Evolutionary conservation across 2,888 invertebrate genomes (phyloP).

Genomic region (Drosophila falleni): DNA sequence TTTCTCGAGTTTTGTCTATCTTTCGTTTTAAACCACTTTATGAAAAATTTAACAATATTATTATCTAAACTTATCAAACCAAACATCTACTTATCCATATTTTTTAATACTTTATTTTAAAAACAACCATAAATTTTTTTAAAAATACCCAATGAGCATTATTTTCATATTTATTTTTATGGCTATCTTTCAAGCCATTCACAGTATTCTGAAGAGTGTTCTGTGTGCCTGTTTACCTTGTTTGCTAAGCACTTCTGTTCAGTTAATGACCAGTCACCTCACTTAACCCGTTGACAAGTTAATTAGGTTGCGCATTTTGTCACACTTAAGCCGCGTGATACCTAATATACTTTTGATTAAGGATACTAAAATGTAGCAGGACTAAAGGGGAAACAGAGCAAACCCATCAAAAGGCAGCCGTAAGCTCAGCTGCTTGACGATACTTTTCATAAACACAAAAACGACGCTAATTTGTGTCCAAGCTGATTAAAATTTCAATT

Average conservation of each 20-base stretch:
- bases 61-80: too few relatives aligned
- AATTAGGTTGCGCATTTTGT: slow-evolving; percentile 77
- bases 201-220: background rate
- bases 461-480: slow-evolving; percentile 74
- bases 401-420: slow-evolving; percentile 24
- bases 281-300: slow-evolving; percentile 72
- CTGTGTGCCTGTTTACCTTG: slow-evolving; percentile 13
- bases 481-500: slow-evolving; percentile 79
- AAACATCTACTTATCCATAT: too few relatives aligned
- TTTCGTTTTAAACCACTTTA: too few relatives aligned
- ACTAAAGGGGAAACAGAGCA: slow-evolving; percentile 2
- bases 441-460: slow-evolving; percentile 57
- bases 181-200: background rate
- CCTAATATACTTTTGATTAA: slow-evolving; percentile 57
- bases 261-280: slow-evolving; percentile 41
- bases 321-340: slow-evolving; percentile 67
- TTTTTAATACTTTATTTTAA: too few relatives aligned
- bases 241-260: slow-evolving; percentile 13
- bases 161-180: too few relatives aligned
- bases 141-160: too few relatives aligned
- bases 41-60: too few relatives aligned
- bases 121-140: too few relatives aligned
- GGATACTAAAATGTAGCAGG: slow-evolving; percentile 31
- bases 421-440: slow-evolving; percentile 38
- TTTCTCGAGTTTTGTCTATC: too few relatives aligned